Conservation (phyloP, 2,113 vertebrate species). For the Illadopsis cleaveri region DNA sequence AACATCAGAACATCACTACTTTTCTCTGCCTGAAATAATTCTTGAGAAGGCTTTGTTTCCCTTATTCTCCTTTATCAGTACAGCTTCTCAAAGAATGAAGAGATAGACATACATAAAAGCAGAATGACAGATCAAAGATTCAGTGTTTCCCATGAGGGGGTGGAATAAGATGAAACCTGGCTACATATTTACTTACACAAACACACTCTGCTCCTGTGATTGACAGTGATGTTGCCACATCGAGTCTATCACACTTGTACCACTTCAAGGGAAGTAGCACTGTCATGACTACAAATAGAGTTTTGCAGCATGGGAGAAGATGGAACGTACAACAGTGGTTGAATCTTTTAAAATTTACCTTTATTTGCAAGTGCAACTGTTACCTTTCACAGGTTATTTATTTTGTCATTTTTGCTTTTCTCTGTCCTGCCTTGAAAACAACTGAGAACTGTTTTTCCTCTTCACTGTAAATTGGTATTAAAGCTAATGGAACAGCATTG, state of each 20-base stretch:
- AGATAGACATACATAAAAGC: not conserved
- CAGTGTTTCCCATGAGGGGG: not conserved
- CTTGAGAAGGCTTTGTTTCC: not conserved
- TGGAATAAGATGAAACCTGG: not conserved
- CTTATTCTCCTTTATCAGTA: not conserved
- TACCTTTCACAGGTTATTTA: not conserved
- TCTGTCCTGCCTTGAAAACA: not conserved
- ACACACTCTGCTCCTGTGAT: conserved; percentile 55
- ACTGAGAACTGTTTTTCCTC: not conserved
- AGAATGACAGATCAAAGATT: conserved; percentile 1
- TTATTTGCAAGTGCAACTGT: not conserved
- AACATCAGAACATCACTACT: not conserved
- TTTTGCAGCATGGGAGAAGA: conserved; percentile 63
- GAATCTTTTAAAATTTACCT: not conserved
- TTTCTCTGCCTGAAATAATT: not conserved
- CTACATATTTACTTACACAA: not conserved
- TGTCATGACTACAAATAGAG: not conserved
- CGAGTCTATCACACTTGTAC: not conserved
- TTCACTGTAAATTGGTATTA: not conserved
- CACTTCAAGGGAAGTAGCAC: not conserved
- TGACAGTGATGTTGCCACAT: conserved; percentile 57
- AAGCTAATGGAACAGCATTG: not conserved
- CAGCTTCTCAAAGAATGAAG: not conserved
- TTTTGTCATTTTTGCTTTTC: not conserved
- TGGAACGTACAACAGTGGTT: conserved; percentile 60